These are phyloP conservation scores for Spodoptera littoralis DNA, from an alignment of 2,888 invertebrate species.

Conservation along the genomic window DNA sequence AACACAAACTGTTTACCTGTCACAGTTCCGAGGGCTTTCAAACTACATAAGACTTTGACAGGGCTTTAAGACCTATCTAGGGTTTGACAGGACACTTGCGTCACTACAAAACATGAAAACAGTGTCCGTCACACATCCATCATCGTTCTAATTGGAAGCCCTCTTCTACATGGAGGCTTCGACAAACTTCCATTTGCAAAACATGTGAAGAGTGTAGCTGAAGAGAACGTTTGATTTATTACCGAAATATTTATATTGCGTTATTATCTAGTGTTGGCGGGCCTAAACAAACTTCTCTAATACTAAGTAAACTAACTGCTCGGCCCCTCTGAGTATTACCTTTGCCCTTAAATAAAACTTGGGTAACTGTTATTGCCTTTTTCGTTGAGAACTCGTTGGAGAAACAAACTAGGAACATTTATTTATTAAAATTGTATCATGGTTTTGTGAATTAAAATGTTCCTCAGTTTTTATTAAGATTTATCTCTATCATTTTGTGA, in stretches of 20 bases:
- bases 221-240: constrained; percentile 68
- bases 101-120: constrained; percentile 7
- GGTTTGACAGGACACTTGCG: not conserved
- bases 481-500: constrained; percentile 5
- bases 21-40: constrained; percentile 5
- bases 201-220: constrained; percentile 16
- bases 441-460: constrained; percentile 34
- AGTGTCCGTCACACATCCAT: constrained; percentile 23
- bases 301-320: constrained; percentile 81
- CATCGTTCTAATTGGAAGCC: constrained; percentile 38
- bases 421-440: constrained; percentile 48
- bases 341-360: constrained; percentile 78
- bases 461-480: constrained; percentile 26
- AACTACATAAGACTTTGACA: constrained; percentile 13
- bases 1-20: constrained; percentile 7
- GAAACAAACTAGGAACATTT: constrained; percentile 46
- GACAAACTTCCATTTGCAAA: constrained; percentile 12
- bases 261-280: constrained; percentile 79
- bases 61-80: constrained; percentile 12
- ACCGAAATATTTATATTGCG: constrained; percentile 78
- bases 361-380: constrained; percentile 74
- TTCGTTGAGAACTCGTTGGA: constrained; percentile 66
- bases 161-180: constrained; percentile 5
- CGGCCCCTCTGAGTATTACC: constrained; percentile 78
- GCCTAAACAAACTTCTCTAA: constrained; percentile 81